Percentiles rank a stretch among this genome's conserved stretches.
Conservation (phyloP, 2,113 vertebrate genomes). For the Hydrolagus affinis region DNA sequence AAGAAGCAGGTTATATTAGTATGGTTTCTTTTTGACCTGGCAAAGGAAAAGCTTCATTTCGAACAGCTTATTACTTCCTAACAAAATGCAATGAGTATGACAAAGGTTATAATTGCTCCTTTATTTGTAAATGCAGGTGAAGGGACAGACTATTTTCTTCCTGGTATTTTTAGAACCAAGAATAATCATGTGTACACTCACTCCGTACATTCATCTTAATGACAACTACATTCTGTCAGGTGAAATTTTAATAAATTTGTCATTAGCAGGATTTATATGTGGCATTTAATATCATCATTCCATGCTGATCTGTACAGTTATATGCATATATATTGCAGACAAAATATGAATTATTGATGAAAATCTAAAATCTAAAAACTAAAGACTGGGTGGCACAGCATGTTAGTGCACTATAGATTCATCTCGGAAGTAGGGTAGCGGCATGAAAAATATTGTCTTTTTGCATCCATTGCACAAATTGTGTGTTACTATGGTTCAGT, state of each 20-base stretch:
- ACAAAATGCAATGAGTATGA: neutral
- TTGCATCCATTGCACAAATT: neutral
- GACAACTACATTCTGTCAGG: neutral
- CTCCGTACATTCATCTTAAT: neutral
- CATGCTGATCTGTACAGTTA: neutral
- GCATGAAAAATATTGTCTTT: neutral
- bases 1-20: neutral
- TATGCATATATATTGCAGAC: neutral
- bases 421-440: neutral
- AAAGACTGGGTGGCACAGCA: neutral
- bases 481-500: no score
- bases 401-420: neutral
- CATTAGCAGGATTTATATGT: neutral
- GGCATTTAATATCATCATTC: neutral
- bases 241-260: neutral
- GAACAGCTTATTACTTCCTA: neutral
- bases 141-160: neutral
- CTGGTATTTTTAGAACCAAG: neutral
- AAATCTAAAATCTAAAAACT: neutral
- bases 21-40: neutral
- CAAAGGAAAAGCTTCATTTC: neutral
- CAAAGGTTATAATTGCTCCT: neutral
- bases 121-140: neutral
- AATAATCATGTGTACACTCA: neutral
- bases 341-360: constrained; percentile 3